Conservation (phyloP, 2,888 invertebrate genomes). For the Camptogramma bilineatum region DNA sequence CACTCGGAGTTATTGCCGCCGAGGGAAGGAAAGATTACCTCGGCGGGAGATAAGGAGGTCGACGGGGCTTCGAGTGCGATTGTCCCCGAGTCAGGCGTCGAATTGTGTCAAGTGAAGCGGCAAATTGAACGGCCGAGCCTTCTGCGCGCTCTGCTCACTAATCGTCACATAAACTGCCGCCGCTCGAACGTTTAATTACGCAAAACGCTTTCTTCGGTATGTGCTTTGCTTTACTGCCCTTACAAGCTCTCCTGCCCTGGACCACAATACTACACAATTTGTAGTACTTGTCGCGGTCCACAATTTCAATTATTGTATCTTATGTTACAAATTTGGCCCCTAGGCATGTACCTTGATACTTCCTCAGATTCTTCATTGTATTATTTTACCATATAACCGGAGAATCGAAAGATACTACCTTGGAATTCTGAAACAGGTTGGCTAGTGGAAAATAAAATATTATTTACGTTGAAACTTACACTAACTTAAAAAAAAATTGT, state of each 20-base stretch:
- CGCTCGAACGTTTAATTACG: slow-evolving; percentile 79
- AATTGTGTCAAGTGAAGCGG: slow-evolving; percentile 86
- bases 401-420: slow-evolving; percentile 29
- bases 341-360: slow-evolving; percentile 18
- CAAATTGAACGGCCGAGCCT: slow-evolving; percentile 85
- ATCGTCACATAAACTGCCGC: slow-evolving; percentile 83
- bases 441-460: slow-evolving; percentile 22
- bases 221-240: slow-evolving; percentile 45
- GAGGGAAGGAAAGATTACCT: slow-evolving; percentile 86
- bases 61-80: slow-evolving; percentile 84
- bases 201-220: slow-evolving; percentile 69
- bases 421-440: slow-evolving; percentile 21
- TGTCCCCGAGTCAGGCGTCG: slow-evolving; percentile 86
- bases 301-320: too few species aligned
- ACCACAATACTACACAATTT: too few species aligned
- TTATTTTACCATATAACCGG: slow-evolving; percentile 23
- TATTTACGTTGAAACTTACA: slow-evolving; percentile 26
- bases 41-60: slow-evolving; percentile 85
- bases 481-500: too few species aligned
- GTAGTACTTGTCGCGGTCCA: too few species aligned
- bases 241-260: too few species aligned
- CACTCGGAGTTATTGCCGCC: slow-evolving; percentile 85
- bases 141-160: slow-evolving; percentile 80
- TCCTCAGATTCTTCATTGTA: slow-evolving; percentile 23
- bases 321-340: slow-evolving; percentile 17